Base-by-base conservation (phyloP, 2,888 invertebrate genomes). In the Heliconius aoede region DNA sequence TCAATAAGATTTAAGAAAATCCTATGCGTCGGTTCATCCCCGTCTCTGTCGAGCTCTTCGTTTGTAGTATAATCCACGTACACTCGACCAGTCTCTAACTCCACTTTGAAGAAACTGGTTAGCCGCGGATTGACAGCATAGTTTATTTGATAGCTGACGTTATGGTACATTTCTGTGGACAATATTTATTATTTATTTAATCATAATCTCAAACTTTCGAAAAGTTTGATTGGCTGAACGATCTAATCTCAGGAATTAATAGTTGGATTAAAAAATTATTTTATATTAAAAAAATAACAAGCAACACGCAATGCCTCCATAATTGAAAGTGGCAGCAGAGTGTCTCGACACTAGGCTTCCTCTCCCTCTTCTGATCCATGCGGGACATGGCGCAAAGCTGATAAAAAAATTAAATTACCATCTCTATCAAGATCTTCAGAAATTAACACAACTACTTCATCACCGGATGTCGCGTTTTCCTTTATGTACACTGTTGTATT, bases 381-480 rank as follows among this genome's bases (percentile, higher is more conserved):
- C 26, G 18, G 15, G 7, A 28, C 7, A 28, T n/a, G 18, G 28
- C 8, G 18, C 26, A 8, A 3, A 61, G 24, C n/a, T 24, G 15
- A n/a, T 9, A n/a, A 55, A n/a, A n/a, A 55, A 55, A 36, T 58
- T 2, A 83, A n/a, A 88, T 90, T 84, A 95, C 96, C 88, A 82
- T 96, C 96, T 90, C 96, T 91, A 82, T 96, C 96, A 1, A 86
- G 82, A 84, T 96, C 96, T 0, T 76, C 83, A 21, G 95, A 91
- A 1, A 82, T 77, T 8, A 96, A 84, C 30, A 80, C 84, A 1
- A 90, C 87, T 21, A 96, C 89, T 0, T 85, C 78, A 9, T 89
- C 87, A 1, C 92, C 94, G 30, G 83, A 83, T 0, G 86, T 85
- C 1, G 94, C 92, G 83, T 95, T 93, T 88, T 96, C 96, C 78